A percentile compares a stretch with the other conserved stretches of the same genome.
These are phyloP conservation scores for Oligia latruncula DNA, from an alignment of 2,888 invertebrate genomes.

Conservation along the genomic window DNA sequence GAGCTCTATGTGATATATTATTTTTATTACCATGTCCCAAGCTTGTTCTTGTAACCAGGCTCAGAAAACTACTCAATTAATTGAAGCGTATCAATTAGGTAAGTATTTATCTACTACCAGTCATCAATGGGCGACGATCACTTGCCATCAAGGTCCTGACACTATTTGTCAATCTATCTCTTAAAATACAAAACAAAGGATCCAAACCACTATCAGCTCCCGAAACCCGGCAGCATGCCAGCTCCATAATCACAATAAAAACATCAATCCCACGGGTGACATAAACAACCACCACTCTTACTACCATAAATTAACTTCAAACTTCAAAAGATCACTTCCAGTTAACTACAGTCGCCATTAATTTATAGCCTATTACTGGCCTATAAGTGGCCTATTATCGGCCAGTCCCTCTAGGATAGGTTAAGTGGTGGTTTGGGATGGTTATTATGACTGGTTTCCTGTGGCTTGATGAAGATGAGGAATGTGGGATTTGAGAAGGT, in stretches of 20 bases:
- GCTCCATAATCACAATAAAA: constrained; percentile 47
- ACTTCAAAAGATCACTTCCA: constrained; percentile 72
- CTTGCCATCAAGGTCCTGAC: neutral
- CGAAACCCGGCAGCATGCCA: constrained; percentile 51
- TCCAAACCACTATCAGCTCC: neutral
- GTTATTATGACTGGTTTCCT: constrained; percentile 23
- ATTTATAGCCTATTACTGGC: constrained; percentile 48
- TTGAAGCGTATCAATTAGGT: neutral
- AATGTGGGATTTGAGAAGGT: neutral
- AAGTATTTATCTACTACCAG: neutral
- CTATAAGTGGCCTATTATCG: constrained; percentile 42
- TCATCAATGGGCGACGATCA: neutral
- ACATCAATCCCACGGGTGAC: constrained; percentile 46
- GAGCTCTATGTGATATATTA: neutral
- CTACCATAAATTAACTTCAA: constrained; percentile 75
- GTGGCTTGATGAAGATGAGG: neutral
- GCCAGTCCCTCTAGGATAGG: constrained; percentile 51
- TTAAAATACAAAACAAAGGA: neutral
- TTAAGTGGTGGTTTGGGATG: constrained; percentile 29
- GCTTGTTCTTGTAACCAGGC: neutral
- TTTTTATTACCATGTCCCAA: neutral
- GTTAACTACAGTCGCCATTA: constrained; percentile 37
- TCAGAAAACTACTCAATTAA: neutral
- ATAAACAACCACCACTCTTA: constrained; percentile 46
- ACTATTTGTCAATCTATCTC: neutral